phyloP scores from a whole-genome alignment of 2,113 vertebrate species.

The Meriones unguiculatus region DNA sequence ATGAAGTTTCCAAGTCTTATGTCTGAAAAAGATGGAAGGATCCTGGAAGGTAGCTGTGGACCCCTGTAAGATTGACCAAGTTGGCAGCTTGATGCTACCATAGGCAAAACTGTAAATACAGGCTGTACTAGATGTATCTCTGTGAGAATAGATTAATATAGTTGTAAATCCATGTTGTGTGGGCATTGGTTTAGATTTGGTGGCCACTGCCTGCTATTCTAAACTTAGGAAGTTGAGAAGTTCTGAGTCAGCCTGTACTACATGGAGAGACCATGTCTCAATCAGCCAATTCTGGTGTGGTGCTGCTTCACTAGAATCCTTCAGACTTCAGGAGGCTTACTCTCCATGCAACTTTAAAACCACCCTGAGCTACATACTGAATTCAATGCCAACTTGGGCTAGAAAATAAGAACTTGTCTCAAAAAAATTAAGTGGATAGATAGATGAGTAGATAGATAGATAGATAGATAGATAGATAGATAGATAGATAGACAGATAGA shows the following conservation, averaged over 20 bases:
- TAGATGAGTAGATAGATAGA: neutral
- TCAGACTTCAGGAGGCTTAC: neutral
- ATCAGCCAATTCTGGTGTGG: neutral
- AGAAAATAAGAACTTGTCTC: neutral
- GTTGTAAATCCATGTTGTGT: conserved; percentile 2
- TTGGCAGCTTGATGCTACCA: neutral
- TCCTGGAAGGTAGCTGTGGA: neutral
- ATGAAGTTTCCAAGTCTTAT: neutral
- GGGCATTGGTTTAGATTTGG: neutral
- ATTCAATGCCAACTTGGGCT: neutral
- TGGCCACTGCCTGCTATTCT: neutral
- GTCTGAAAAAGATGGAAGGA: neutral
- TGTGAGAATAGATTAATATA: conserved; percentile 4
- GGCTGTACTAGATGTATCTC: neutral
- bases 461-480: too few relatives aligned
- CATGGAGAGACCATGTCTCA: neutral
- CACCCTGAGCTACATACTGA: neutral
- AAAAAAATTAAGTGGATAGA: neutral
- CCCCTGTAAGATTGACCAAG: neutral
- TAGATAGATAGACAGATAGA: too few relatives aligned
- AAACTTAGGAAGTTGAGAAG: neutral
- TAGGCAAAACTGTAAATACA: neutral
- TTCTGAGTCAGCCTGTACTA: neutral
- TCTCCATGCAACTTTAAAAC: neutral
- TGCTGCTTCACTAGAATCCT: neutral